phyloP scores from a whole-genome alignment of 2,113 vertebrate species.

The Raphicerus campestris region DNA sequence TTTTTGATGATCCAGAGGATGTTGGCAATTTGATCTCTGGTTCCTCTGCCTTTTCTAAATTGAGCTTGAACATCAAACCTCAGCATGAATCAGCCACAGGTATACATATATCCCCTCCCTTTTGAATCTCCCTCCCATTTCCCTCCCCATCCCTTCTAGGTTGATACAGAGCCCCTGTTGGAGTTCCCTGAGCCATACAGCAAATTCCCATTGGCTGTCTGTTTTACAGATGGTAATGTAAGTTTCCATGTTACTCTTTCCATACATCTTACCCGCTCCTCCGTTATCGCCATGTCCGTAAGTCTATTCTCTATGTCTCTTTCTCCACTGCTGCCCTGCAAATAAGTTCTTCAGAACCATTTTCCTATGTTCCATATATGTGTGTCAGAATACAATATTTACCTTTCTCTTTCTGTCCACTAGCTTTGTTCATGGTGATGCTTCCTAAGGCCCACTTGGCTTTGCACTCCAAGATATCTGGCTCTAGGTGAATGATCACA shows the following conservation, averaged over 20 bases:
- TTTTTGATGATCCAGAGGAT: neutral
- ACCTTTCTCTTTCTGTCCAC: neutral
- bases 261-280: neutral
- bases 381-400: neutral
- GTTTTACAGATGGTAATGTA: neutral
- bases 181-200: neutral
- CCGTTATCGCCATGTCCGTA: neutral
- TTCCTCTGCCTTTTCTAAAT: neutral
- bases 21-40: neutral
- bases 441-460: neutral
- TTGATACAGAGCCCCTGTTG: neutral
- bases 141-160: neutral
- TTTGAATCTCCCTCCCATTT: neutral
- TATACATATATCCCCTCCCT: neutral
- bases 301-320: neutral
- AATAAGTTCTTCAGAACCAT: neutral
- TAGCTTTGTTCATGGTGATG: neutral
- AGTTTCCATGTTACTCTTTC: neutral
- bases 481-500: neutral
- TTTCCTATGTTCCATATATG: neutral
- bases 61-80: neutral
- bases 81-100: neutral
- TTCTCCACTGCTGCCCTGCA: neutral
- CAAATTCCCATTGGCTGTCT: neutral
- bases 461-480: neutral